These are phyloP conservation scores for Nymphalis c-album DNA, from an alignment of 2,888 invertebrate species.

Conservation along the genomic window DNA sequence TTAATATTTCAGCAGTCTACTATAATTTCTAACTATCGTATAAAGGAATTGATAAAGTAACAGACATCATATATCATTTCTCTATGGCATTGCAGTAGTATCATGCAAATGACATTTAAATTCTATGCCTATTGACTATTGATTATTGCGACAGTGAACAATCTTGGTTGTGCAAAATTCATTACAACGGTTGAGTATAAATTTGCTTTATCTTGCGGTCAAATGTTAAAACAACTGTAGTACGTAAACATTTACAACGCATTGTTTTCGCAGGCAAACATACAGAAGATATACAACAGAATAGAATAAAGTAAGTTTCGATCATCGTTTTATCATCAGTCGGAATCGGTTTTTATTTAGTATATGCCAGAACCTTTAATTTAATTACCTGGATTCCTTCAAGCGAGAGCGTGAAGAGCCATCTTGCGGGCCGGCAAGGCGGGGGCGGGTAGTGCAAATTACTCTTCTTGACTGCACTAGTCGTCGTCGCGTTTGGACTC, in stretches of 20 bases:
- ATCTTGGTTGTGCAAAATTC: constrained; percentile 22
- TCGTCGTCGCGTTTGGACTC: too few species aligned
- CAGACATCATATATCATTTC: constrained; percentile 14
- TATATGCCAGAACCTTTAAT: too few species aligned
- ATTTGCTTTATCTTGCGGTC: constrained; percentile 7
- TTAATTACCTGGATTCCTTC: too few species aligned
- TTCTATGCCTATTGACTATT: constrained; percentile 30
- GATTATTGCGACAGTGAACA: constrained; percentile 23
- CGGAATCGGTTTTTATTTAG: too few species aligned
- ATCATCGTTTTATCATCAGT: too few species aligned
- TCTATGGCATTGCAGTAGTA: constrained; percentile 18
- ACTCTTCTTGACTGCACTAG: too few species aligned
- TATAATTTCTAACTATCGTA: neutral
- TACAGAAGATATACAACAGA: too few species aligned
- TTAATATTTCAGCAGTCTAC: neutral
- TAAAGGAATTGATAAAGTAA: constrained; percentile 15
- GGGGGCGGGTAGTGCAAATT: too few species aligned
- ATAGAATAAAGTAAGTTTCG: too few species aligned
- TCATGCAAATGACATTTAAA: constrained; percentile 30
- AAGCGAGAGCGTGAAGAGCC: too few species aligned
- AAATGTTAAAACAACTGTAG: constrained; percentile 6
- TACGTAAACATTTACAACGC: neutral
- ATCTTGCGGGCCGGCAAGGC: too few species aligned
- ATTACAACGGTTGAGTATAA: constrained; percentile 17
- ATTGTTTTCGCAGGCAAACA: neutral